Base-by-base conservation (phyloP, 1,140 invertebrate genomes). In the Bombus breviceps region DNA sequence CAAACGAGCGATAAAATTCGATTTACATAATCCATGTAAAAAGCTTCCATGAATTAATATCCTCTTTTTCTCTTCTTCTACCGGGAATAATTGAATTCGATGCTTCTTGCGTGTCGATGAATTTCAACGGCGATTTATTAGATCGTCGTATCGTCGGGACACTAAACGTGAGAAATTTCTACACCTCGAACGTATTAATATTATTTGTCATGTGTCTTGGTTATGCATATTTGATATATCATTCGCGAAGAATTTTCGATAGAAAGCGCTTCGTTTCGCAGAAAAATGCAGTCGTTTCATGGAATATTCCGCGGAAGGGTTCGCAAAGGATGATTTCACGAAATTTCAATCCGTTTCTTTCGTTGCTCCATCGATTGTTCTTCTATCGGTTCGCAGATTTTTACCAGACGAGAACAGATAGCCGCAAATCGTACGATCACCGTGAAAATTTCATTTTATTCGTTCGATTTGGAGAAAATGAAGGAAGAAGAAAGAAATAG, bases 41-140 rank as follows among this genome's bases (percentile, higher is more conserved):
- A 75, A 75, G 22, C 22, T 43, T n/a, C 22, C 41, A 68, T 69
- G 77, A 79, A 81, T 73, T 72, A 81, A 81, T 81, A 73, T 18
- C 68, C 34, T 66, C 32, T 32, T 66, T n/a, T 53, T 12, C 66
- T 41, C 28, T 22, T n/a, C 3, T 47, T 32, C 39, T 39, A 18
- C 37, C 28, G 25, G 34, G 80, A 57, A 74, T 82, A 82, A 82
- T 82, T 47, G 80, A 74, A 74, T 43, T 64, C 39, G n/a, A 81
- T 15, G 69, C 72, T 66, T n/a, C 39, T 57, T 66, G 62, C 81
- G 72, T 74, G 71, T 75, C 81, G 71, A 82, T 74, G 72, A 82
- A 82, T 75, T 66, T 66, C 43, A 71, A 32, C 34, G 34, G 10
- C 15, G 79, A 81, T 81, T 81, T 71, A 81, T 72, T 81, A 72